Percentiles rank a stretch among this genome's conserved stretches.
Conservation (phyloP, 2,888 invertebrate genomes). For the Cyrtodaria siliqua region DNA sequence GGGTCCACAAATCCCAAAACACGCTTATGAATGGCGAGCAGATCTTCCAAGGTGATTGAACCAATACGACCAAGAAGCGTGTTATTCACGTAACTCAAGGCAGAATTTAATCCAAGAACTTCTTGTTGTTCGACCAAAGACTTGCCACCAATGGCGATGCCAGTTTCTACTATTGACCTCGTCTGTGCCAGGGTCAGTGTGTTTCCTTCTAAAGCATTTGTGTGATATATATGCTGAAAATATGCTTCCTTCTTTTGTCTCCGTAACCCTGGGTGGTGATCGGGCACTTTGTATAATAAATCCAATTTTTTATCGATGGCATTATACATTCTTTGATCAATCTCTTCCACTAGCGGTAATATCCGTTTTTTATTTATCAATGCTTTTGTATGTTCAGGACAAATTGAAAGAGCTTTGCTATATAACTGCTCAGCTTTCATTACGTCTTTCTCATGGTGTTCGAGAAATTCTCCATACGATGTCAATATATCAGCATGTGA, state of each 20-base stretch:
- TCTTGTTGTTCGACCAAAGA: slow-evolving; percentile 99
- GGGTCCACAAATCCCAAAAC: slow-evolving; percentile 98
- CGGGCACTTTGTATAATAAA: slow-evolving; percentile 93
- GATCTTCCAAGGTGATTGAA: slow-evolving; percentile 93
- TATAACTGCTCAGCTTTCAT: slow-evolving; percentile 96
- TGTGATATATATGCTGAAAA: slow-evolving; percentile 97
- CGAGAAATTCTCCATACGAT: slow-evolving; percentile 96
- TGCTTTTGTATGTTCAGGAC: slow-evolving; percentile 90
- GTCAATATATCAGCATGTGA: slow-evolving; percentile 96
- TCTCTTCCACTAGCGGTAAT: slow-evolving; percentile 93
- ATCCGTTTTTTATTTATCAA: slow-evolving; percentile 92
- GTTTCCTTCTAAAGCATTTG: slow-evolving; percentile 98
- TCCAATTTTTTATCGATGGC: slow-evolving; percentile 94
- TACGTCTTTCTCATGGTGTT: slow-evolving; percentile 93
- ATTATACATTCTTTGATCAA: slow-evolving; percentile 93
- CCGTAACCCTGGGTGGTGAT: slow-evolving; percentile 92
- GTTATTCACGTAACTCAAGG: slow-evolving; percentile 95
- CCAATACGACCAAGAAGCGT: slow-evolving; percentile 90
- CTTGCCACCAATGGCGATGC: slow-evolving; percentile 92
- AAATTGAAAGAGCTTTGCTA: slow-evolving; percentile 92
- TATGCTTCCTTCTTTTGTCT: slow-evolving; percentile 97
- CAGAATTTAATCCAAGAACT: slow-evolving; percentile 95
- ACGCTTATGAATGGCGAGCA: slow-evolving; percentile 95
- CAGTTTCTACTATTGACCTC: slow-evolving; percentile 95
- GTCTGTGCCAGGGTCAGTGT: slow-evolving; percentile 98